Base-by-base conservation (phyloP, 2,888 invertebrate genomes). In the Beris morrisii region DNA sequence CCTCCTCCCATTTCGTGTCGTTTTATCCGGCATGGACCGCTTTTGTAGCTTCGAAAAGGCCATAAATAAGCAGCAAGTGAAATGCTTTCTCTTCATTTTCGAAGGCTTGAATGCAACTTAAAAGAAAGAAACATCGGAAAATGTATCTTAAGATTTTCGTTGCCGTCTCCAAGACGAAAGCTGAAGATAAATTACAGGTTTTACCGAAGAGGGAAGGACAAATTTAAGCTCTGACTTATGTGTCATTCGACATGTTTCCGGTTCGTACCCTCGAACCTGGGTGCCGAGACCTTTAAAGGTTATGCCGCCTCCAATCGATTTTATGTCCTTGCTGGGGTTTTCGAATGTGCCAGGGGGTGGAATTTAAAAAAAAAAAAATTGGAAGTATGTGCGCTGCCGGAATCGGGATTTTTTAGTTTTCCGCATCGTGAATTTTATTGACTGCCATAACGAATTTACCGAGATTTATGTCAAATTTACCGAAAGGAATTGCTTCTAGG, bases 1-100 rank as follows among this genome's bases (percentile, higher is more conserved):
- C 9, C 22, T 22, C 66, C 63, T 63, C 66, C 66, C 66, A 66
- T 63, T 66, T 63, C 66, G 56, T 66, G 66, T 66, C 56, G 30
- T 55, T 65, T 65, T n/a, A 45, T 44, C 44, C 38, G 57, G 13
- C 43, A 44, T 63, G 22, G 53, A 38, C 44, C 13, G 43, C n/a
- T 52, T 63, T 43, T 28, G 44, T 58, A 28, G 30, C 22, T 58
- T 12, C 30, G 6, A 46, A 1, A n/a, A 11, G 1, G 63, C 44
- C 63, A 63, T 63, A 63, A 63, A 63, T 63, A 63, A 63, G 63
- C 38, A 6, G 45, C 48, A 50, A 58, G 9, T 7, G 38, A 38
- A 38, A 38, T 7, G 22, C 55, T 12, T 11, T 55, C 46, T n/a
- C n/a, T 30, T 58, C 46, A 61, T 32, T 50, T 61, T 45, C 32